Base-by-base conservation (phyloP, 1,140 invertebrate species). In the Drosophila varians region DNA sequence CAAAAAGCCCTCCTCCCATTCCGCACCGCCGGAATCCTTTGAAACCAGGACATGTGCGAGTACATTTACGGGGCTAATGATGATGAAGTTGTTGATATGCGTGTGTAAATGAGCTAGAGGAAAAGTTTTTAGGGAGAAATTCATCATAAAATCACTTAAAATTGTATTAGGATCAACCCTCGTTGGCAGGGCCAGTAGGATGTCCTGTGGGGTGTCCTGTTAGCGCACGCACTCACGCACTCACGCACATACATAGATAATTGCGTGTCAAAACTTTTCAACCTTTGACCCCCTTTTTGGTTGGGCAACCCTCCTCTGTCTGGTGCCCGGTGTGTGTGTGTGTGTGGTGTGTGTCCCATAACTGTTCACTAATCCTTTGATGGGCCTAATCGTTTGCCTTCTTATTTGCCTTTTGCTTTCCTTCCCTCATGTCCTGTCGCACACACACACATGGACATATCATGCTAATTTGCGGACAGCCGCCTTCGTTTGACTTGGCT, bases 71-170 rank as follows among this genome's bases (percentile, higher is more conserved):
- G 49, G 55, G 78, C 74, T 74, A 57, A 56, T 82, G 55, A 77
- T 83, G 58, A 64, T 60, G 51, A 70, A 64, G 65, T 72, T 72
- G 62, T 76, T 65, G 31, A 47, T 68, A 28, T 45, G 56, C 54
- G 74, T 64, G 71, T 75, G 75, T 56, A 86, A 84, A 84, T 86
- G 80, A 84, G 79, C 52, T 79, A 71, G 56, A 76, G 36, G n/a
- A 14, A 38, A 38, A 38, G 64, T 84, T 84, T 31, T 84, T 84
- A 87, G 76, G 82, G 82, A 77, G 74, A 52, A 87, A 87, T 87
- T 87, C 82, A 87, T 87, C 82, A 87, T 87, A 87, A 87, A 87
- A 87, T 87, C 83, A 87, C 82, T 87, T 87, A 87, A 82, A 87
- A 87, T 66, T 74, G 79, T 71, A 87, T 87, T 87, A 84, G 60